Evolutionary conservation across 2,113 vertebrate species (phyloP).

Genomic region (Menura novaehollandiae): DNA sequence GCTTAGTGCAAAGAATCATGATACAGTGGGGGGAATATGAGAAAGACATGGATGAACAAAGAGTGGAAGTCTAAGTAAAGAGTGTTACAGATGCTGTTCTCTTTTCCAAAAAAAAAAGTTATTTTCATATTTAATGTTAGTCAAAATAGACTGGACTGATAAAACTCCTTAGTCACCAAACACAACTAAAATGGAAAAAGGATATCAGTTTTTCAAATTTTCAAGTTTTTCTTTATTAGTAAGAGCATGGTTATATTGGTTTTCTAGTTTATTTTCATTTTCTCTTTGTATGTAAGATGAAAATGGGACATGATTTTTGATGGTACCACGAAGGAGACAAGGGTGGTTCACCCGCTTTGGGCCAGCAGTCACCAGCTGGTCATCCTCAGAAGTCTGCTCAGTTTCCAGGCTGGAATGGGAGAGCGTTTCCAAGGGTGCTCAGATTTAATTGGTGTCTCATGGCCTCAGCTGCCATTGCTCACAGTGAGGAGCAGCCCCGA

Average conservation of each 20-base stretch:
- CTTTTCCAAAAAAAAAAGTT: neutral
- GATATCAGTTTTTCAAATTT: neutral
- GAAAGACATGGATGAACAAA: neutral
- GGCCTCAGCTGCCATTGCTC: neutral
- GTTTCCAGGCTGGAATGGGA: neutral
- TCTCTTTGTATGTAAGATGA: fast-evolving
- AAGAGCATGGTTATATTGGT: neutral
- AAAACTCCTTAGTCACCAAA: neutral
- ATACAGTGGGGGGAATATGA: neutral
- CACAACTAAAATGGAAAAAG: neutral
- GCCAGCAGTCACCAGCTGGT: neutral
- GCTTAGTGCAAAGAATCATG: neutral
- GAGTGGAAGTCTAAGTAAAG: neutral
- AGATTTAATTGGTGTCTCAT: neutral
- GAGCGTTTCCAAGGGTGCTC: neutral
- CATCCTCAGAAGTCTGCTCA: neutral
- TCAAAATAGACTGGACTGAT: neutral
- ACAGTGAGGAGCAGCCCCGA: neutral
- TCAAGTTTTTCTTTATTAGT: neutral
- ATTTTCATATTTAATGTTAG: neutral
- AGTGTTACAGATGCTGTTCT: neutral
- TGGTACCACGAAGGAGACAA: neutral
- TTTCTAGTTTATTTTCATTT: neutral
- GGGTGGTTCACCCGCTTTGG: neutral
- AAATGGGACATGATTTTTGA: neutral